Percentiles rank a stretch among this genome's conserved stretches.
Conservation (phyloP, 92 coral and sea anemone genomes). For the Porites cylindrica region DNA sequence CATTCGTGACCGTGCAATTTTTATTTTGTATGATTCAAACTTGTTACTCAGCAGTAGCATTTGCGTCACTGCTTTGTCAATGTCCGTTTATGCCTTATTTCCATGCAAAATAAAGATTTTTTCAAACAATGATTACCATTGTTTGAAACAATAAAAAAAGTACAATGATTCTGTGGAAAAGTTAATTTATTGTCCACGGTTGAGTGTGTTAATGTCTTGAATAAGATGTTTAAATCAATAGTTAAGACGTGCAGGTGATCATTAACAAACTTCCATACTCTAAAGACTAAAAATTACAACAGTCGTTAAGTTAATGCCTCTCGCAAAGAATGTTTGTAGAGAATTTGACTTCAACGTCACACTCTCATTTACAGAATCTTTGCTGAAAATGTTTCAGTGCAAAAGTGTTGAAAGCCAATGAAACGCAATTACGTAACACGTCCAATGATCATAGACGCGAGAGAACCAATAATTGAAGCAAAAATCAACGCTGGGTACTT, state of each 20-base stretch:
- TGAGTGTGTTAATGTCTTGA: not conserved
- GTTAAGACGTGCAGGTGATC: slow-evolving; percentile 16
- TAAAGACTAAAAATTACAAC: no score
- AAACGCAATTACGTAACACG: no score
- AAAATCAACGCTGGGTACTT: no score
- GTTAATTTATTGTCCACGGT: slow-evolving; percentile 1
- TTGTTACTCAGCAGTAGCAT: not conserved
- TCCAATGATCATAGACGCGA: no score
- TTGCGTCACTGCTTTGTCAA: slow-evolving; percentile 33
- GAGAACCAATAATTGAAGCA: no score
- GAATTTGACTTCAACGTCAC: not conserved
- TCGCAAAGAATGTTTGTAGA: not conserved
- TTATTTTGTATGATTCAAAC: not conserved
- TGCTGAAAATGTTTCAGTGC: no score
- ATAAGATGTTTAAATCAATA: not conserved
- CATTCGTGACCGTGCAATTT: not conserved
- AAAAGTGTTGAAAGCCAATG: no score
- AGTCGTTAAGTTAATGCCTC: not conserved
- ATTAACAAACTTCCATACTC: not conserved
- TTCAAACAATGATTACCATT: slow-evolving; percentile 14
- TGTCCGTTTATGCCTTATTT: not conserved
- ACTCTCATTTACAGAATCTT: no score
- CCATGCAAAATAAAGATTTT: slow-evolving; percentile 22
- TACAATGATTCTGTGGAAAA: slow-evolving; percentile 4
- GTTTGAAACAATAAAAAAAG: slow-evolving; percentile 8